Evolutionary conservation across 2,888 invertebrate genomes (phyloP).

Genomic region (Lasioglossum calceatum): DNA sequence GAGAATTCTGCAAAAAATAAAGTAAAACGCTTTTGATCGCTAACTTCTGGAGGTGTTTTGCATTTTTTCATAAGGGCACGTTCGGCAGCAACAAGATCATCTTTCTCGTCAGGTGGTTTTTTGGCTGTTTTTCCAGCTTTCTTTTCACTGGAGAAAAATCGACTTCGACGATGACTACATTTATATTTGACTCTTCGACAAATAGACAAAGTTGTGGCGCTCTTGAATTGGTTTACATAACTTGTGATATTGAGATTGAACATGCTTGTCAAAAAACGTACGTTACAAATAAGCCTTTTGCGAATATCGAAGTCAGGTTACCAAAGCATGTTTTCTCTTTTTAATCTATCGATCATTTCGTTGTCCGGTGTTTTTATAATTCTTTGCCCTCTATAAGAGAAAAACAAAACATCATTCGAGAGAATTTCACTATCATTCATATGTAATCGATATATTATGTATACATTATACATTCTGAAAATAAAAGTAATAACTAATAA

Average conservation of each 20-base stretch:
- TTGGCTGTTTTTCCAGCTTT: not conserved
- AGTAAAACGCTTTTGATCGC: conserved; percentile 29
- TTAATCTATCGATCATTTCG: conserved; percentile 52
- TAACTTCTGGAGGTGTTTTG: conserved; percentile 58
- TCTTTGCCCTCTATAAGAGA: conserved; percentile 8
- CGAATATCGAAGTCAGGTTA: conserved; percentile 26
- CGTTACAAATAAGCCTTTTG: conserved; percentile 8
- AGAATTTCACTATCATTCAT: conserved; percentile 53
- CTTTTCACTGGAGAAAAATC: conserved; percentile 35
- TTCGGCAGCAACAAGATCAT: conserved; percentile 24
- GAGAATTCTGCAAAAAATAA: not conserved
- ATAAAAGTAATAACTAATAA: not conserved
- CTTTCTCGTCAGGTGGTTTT: not conserved
- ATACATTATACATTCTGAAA: not conserved
- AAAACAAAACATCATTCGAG: conserved; percentile 62
- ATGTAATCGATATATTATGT: not conserved
- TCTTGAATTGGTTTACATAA: conserved; percentile 29
- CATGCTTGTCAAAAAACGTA: conserved; percentile 45
- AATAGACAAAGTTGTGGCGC: conserved; percentile 28
- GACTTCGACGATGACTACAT: conserved; percentile 15
- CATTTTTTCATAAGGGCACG: conserved; percentile 35
- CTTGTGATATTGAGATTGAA: conserved; percentile 27
- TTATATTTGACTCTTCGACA: conserved; percentile 27
- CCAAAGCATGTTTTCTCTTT: conserved; percentile 32
- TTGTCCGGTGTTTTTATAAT: conserved; percentile 24